These are phyloP conservation scores for Fratercula arctica DNA, from an alignment of 2,797 vertebrate species.

Conservation along the genomic window DNA sequence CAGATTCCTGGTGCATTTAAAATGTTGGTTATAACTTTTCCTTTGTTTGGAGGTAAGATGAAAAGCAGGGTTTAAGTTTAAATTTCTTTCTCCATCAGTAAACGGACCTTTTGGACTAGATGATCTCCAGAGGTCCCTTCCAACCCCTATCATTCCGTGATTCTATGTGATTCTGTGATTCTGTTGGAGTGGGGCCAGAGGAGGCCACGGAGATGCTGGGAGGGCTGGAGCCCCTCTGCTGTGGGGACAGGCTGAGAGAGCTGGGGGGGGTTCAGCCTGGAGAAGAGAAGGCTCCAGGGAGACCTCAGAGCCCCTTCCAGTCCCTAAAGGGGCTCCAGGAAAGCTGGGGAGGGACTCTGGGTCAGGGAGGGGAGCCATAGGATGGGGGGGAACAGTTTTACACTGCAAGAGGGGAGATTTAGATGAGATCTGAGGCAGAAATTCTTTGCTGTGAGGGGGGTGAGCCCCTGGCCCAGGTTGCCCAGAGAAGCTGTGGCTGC, in stretches of 20 bases:
- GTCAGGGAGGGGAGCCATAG: neutral
- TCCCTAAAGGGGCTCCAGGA: neutral
- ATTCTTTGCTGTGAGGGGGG: neutral
- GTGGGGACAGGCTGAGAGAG: neutral
- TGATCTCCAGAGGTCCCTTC: no score
- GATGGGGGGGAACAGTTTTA: neutral
- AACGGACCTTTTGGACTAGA: neutral
- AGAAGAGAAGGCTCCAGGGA: neutral
- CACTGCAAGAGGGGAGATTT: neutral
- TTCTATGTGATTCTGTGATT: no score
- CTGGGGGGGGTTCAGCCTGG: neutral
- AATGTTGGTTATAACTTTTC: neutral
- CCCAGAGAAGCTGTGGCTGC: neutral
- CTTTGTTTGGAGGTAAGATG: neutral
- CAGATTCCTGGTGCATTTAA: neutral
- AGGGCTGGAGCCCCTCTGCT: neutral
- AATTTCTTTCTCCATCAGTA: neutral
- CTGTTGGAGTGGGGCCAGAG: neutral
- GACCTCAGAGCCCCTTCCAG: neutral
- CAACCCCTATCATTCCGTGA: no score
- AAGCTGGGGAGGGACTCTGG: neutral
- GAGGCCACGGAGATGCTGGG: neutral
- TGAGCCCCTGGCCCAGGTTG: neutral
- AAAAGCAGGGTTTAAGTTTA: neutral
- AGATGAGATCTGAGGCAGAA: no score